A percentile compares a stretch with the other conserved stretches of the same genome.
phyloP scores from a whole-genome alignment of 1,140 invertebrate species.

The Zaprionus davidi region DNA sequence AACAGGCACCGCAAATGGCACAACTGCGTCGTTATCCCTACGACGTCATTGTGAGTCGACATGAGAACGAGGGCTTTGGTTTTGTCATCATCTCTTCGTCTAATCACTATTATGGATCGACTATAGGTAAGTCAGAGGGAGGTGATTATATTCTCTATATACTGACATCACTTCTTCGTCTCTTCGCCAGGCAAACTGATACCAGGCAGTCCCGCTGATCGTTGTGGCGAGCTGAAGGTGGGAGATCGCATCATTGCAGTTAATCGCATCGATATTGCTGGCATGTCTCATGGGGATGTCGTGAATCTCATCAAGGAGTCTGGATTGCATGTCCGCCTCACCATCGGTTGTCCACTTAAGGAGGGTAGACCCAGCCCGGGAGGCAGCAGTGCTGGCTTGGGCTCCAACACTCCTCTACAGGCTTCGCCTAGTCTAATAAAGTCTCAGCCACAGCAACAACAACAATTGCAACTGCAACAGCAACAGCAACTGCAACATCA shows the following conservation, averaged over 20 bases:
- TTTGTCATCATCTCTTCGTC: conserved; percentile 99
- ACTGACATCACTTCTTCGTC: not conserved
- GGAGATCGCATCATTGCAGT: conserved; percentile 98
- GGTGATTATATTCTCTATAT: not conserved
- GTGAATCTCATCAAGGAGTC: conserved; percentile 98
- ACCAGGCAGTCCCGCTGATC: conserved; percentile 96
- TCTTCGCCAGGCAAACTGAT: conserved; percentile 92
- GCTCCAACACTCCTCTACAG: conserved; percentile 58
- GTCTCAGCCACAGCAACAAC: conserved; percentile 42
- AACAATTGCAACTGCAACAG: conserved; percentile 24
- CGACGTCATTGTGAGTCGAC: conserved; percentile 94
- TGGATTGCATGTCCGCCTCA: conserved; percentile 95
- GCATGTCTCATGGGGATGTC: conserved; percentile 97
- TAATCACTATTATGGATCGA: conserved; percentile 90
- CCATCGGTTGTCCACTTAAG: conserved; percentile 89
- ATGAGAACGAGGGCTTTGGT: conserved; percentile 98
- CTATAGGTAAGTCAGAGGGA: conserved; percentile 89
- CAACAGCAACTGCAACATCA: conserved; percentile 38
- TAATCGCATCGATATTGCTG: conserved; percentile 95
- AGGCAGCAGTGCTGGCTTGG: conserved; percentile 58
- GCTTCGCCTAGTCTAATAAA: conserved; percentile 64
- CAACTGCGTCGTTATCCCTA: conserved; percentile 87
- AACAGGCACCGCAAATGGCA: conserved; percentile 48
- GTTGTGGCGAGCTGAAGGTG: conserved; percentile 94
- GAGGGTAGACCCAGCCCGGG: conserved; percentile 85